phyloP scores from a whole-genome alignment of 2,113 vertebrate genomes.

The Dasyurus viverrinus region DNA sequence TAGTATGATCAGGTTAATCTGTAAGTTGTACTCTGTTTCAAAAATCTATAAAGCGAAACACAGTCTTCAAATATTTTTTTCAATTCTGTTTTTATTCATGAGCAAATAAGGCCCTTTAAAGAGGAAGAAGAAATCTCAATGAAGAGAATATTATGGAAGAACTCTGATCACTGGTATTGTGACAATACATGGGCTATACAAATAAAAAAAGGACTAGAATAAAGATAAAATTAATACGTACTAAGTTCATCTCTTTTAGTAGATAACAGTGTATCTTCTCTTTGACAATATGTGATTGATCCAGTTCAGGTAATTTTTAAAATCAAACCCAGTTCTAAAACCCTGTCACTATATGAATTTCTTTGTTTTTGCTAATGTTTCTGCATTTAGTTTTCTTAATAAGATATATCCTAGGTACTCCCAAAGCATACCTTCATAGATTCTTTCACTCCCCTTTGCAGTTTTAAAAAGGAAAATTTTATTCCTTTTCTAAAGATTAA shows the following conservation, averaged over 20 bases:
- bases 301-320: not conserved
- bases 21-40: constrained; percentile 75
- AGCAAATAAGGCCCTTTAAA: constrained; percentile 12
- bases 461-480: not conserved
- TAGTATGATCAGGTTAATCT: constrained; percentile 69
- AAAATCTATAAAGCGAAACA: constrained; percentile 61
- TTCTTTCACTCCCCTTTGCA: not conserved
- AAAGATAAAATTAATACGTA: not conserved
- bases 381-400: not conserved
- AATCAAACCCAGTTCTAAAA: not conserved
- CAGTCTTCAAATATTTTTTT: constrained; percentile 33
- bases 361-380: not conserved
- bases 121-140: not conserved
- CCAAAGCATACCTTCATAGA: not conserved
- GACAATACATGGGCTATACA: not conserved
- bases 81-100: constrained; percentile 16
- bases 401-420: not conserved
- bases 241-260: not conserved
- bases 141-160: not conserved
- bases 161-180: not conserved
- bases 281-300: not conserved
- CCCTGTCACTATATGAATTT: not conserved
- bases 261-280: not conserved
- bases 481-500: not conserved
- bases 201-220: not conserved